Evolutionary conservation across 2,113 vertebrate genomes (phyloP).

Genomic region (Hemicordylus capensis): DNA sequence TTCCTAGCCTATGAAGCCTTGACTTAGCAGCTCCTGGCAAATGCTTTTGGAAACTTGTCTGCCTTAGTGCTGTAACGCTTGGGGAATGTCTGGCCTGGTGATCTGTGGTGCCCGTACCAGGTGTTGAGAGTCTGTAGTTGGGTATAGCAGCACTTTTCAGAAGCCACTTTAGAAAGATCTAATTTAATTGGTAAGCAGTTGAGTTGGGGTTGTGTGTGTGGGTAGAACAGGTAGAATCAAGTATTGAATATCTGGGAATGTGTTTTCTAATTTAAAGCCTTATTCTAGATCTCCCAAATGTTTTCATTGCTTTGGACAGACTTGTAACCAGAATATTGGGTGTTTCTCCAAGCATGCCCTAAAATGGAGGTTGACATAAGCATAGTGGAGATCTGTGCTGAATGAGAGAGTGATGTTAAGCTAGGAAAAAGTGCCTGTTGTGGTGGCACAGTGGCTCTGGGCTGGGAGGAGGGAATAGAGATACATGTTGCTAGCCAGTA

Average conservation of each 20-base stretch:
- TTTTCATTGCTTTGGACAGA: background rate
- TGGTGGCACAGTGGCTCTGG: slow-evolving; percentile 1
- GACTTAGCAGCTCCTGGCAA: background rate
- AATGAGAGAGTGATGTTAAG: background rate
- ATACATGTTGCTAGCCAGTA: slow-evolving; percentile 28
- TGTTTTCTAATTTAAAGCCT: background rate
- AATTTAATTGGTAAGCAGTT: background rate
- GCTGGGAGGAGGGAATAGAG: background rate
- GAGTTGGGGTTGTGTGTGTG: background rate
- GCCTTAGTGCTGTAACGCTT: background rate
- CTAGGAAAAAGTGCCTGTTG: slow-evolving; percentile 1
- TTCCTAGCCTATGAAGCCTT: slow-evolving; percentile 5
- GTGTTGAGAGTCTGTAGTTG: background rate
- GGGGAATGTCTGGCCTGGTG: background rate
- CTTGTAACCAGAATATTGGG: background rate
- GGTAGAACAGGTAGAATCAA: background rate
- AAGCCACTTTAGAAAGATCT: background rate
- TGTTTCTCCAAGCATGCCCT: background rate
- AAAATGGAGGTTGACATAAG: background rate
- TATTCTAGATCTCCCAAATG: background rate
- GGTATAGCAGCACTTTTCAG: background rate
- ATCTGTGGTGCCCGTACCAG: background rate
- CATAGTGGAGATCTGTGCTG: background rate
- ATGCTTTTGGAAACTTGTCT: background rate
- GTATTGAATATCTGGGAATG: background rate